Evolutionary conservation across 2,888 invertebrate species (phyloP), one percentile per base, ranked within the genome.

Genomic region (Watsonalla cultraria): DNA sequence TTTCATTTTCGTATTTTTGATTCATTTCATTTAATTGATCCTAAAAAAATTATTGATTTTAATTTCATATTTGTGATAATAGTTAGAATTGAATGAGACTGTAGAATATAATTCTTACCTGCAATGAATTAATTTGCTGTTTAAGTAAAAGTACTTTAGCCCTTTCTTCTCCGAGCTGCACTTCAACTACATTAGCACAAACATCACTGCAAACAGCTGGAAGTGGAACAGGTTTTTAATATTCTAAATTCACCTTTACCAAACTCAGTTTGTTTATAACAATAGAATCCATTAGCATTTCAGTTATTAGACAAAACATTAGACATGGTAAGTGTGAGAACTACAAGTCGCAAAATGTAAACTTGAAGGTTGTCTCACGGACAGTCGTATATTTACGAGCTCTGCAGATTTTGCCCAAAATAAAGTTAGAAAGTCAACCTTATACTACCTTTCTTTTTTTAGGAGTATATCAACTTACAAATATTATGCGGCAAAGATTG

Each of bases 151-250:
- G 78, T 51, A 83, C 80, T 60, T 84, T 89, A 6, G 86, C 86
- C 59, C 82, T 76, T 59, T 90, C 90, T 60, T 90, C 90, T 7
- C 75, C 74, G 7, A 90, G 68, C 57, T 90, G 90, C 2, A 90
- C 88, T 62, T 90, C 90, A 7, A 90, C 77, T 5, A 90, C 85
- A 66, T 88, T 88, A 2, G 76, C 84, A 57, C 90, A 90, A 0
- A 75, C 83, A 66, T 90, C 90, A 61, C 80, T 89, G 62, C 85
- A 87, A 13, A 80, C 65, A 52, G 90, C 90, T 86, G 42, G 66
- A 14, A 76, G 75, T 56, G 55, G 34, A 47, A 39, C 11, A 46
- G 45, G 47, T 50, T 15, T 24, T 24, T 24, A 24, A 34, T 34
- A 24, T 56, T 24, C 11, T 53, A 39, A 56, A 60, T 5, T 45